Percentiles rank a stretch among this genome's conserved stretches.
These are phyloP conservation scores for Phoxinus phoxinus DNA, from an alignment of 2,113 vertebrate species.

Conservation along the genomic window DNA sequence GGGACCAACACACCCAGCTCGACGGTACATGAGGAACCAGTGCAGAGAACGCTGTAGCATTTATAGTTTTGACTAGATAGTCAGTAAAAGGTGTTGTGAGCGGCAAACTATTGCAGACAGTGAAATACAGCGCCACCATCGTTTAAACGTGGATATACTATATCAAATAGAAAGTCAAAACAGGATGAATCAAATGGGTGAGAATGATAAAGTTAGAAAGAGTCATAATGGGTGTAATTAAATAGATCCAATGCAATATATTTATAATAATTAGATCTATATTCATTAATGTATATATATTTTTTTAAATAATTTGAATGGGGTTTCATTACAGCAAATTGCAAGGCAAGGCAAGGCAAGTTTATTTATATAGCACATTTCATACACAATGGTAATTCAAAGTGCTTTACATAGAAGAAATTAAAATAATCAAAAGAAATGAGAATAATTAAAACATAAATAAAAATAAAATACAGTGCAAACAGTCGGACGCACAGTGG, in stretches of 20 bases:
- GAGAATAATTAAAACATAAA: too few relatives aligned
- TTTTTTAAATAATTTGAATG: neutral
- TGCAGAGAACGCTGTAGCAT: neutral
- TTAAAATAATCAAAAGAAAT: too few relatives aligned
- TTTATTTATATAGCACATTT: too few relatives aligned
- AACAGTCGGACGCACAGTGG: too few relatives aligned
- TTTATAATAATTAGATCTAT: neutral
- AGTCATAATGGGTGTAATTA: neutral
- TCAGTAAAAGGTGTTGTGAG: neutral
- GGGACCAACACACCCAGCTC: conserved; percentile 95
- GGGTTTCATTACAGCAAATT: neutral
- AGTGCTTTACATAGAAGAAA: too few relatives aligned
- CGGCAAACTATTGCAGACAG: neutral
- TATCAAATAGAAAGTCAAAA: neutral
- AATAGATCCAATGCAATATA: neutral
- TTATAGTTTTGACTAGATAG: neutral
- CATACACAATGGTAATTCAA: too few relatives aligned
- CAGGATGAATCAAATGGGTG: neutral
- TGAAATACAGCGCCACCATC: neutral
- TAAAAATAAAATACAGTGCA: too few relatives aligned
- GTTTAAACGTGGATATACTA: neutral
- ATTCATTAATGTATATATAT: neutral
- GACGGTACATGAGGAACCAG: conserved; percentile 73
- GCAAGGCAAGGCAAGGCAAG: too few relatives aligned
- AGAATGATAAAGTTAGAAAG: neutral